Conservation (phyloP, 2,888 invertebrate species). For the Lepas anatifera region DNA sequence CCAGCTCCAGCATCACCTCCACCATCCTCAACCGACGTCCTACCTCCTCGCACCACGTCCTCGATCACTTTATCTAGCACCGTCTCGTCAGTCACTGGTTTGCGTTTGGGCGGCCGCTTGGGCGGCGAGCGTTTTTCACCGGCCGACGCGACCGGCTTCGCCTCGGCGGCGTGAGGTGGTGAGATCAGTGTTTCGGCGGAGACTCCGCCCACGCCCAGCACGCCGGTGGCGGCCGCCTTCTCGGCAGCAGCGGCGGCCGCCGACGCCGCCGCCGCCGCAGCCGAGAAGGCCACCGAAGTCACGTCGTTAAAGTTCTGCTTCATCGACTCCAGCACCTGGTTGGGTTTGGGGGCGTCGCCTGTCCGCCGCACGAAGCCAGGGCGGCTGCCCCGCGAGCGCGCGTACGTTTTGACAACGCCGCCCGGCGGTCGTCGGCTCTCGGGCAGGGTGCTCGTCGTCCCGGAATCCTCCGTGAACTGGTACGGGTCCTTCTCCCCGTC, state of each 20-base stretch:
- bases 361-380: neutral
- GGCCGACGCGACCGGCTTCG: neutral
- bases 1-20: neutral
- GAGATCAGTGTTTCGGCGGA: no score
- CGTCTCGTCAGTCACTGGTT: neutral
- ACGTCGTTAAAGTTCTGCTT: conserved; percentile 3
- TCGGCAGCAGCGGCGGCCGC: neutral
- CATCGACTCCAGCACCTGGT: conserved; percentile 1
- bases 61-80: neutral
- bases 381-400: neutral
- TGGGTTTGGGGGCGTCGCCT: neutral
- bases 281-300: neutral
- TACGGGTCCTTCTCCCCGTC: neutral
- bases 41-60: neutral
- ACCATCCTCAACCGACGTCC: neutral
- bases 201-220: no score
- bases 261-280: neutral
- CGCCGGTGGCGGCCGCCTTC: no score
- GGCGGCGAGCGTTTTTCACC: neutral
- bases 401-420: neutral
- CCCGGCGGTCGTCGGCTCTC: neutral
- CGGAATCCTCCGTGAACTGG: no score
- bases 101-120: neutral
- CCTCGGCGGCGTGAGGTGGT: no score
- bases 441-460: neutral